phyloP scores from a whole-genome alignment of 2,888 invertebrate genomes.

The Syrista parreyssii region DNA sequence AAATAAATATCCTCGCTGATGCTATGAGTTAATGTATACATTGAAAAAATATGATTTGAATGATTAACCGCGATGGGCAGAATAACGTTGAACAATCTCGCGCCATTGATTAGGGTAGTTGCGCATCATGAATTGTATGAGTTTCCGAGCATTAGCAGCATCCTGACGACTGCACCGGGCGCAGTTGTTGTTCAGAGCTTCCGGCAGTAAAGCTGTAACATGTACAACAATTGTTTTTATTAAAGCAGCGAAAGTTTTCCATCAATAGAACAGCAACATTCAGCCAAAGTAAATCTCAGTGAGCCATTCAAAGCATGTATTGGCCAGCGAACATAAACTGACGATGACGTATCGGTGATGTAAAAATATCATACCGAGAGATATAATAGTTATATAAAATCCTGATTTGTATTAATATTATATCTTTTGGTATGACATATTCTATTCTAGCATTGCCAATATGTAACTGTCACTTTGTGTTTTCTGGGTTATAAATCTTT shows the following conservation, averaged over 20 bases:
- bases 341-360: too few species aligned
- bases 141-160: slow-evolving; percentile 67
- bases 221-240: slow-evolving; percentile 3
- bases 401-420: too few species aligned
- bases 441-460: neutral
- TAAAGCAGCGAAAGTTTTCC: neutral
- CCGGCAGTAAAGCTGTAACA: slow-evolving; percentile 68
- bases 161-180: slow-evolving; percentile 68
- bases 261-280: neutral
- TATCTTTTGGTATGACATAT: too few species aligned
- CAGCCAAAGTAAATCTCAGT: neutral
- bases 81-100: slow-evolving; percentile 55
- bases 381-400: neutral
- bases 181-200: slow-evolving; percentile 70
- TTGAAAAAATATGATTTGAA: neutral
- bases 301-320: neutral
- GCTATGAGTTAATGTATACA: neutral
- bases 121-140: slow-evolving; percentile 68
- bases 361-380: neutral
- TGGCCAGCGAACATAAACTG: neutral
- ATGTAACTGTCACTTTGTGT: neutral
- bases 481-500: neutral
- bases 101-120: slow-evolving; percentile 70
- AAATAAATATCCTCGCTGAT: neutral
- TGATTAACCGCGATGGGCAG: neutral